Conservation (phyloP, 2,888 invertebrate species). For the Nephrocerus scutellatus region DNA sequence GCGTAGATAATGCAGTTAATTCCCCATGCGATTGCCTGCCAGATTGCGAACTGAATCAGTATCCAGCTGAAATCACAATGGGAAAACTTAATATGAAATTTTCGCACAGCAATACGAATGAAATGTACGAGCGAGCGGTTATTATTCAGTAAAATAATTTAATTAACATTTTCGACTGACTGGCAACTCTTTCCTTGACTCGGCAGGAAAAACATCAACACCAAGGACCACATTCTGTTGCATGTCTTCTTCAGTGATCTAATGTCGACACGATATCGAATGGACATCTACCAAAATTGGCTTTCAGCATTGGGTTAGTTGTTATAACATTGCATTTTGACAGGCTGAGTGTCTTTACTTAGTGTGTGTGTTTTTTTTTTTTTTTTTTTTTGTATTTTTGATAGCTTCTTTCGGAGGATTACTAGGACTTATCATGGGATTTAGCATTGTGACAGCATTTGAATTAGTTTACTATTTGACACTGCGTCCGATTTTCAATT, state of each 20-base stretch:
- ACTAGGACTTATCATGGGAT: conserved; percentile 62
- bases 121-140: conserved; percentile 21
- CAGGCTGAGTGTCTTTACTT: no score
- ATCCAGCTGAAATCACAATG: conserved; percentile 58
- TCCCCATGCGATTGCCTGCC: conserved; percentile 53
- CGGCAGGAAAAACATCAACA: conserved; percentile 46
- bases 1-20: conserved; percentile 24
- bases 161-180: not conserved
- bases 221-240: conserved; percentile 54
- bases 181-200: not conserved
- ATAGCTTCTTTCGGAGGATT: conserved; percentile 66
- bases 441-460: conserved; percentile 61
- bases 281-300: conserved; percentile 63
- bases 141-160: not conserved
- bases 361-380: conserved; percentile 1
- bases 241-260: conserved; percentile 67
- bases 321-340: no score
- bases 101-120: conserved; percentile 42
- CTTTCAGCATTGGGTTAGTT: conserved; percentile 58
- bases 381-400: conserved; percentile 28
- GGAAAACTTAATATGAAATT: conserved; percentile 51
- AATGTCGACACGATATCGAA: conserved; percentile 59
- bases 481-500: conserved; percentile 50
- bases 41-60: conserved; percentile 58
- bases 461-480: conserved; percentile 60